Evolutionary conservation across 2,888 invertebrate genomes (phyloP).

Genomic region (Pelosia muscerda): DNA sequence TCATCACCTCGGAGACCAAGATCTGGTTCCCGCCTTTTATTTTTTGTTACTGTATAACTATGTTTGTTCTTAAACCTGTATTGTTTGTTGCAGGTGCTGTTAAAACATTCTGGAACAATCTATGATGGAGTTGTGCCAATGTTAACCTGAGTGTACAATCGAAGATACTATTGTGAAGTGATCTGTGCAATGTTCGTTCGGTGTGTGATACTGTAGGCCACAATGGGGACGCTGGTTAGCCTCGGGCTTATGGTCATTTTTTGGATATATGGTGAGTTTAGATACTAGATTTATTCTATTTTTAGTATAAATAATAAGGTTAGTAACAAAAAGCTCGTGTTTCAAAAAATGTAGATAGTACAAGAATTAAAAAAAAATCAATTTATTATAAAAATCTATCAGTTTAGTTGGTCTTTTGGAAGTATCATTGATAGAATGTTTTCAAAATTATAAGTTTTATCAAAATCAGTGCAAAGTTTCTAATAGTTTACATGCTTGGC

Average conservation of each 20-base stretch:
- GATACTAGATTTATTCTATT: neutral
- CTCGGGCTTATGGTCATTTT: constrained; percentile 65
- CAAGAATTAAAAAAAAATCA: no score
- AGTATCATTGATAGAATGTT: no score
- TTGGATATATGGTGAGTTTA: constrained; percentile 74
- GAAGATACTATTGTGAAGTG: constrained; percentile 33
- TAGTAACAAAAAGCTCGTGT: no score
- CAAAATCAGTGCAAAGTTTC: no score
- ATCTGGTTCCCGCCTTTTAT: no score
- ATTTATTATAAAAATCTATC: no score
- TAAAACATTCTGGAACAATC: constrained; percentile 37
- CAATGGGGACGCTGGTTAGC: constrained; percentile 69
- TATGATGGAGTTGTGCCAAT: constrained; percentile 45
- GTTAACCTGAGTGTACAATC: constrained; percentile 30
- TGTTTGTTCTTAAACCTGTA: constrained; percentile 26
- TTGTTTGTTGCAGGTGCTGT: constrained; percentile 72
- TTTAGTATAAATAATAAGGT: neutral
- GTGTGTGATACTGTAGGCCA: constrained; percentile 52
- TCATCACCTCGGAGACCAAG: no score
- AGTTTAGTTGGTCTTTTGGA: no score
- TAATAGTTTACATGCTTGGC: no score
- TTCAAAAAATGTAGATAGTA: no score
- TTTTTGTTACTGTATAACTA: neutral
- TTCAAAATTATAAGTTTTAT: no score
- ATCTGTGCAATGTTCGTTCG: constrained; percentile 30